phyloP scores from a whole-genome alignment of 2,113 vertebrate species.

The Corydoras sp. region DNA sequence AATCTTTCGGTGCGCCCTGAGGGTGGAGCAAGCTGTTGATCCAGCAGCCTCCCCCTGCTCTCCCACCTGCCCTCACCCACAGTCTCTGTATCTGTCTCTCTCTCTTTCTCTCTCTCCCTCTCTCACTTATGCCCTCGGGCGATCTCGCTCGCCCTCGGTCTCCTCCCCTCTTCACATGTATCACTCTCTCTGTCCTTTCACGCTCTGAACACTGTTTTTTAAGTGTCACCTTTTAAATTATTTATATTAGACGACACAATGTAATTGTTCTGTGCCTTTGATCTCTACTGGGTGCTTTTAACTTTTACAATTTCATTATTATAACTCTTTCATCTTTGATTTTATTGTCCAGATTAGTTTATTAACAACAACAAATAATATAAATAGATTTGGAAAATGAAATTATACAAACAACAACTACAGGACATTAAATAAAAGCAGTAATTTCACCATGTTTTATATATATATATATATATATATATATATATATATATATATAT shows the following conservation, averaged over 20 bases:
- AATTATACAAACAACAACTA: no score
- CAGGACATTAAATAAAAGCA: no score
- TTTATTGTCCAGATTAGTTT: not conserved
- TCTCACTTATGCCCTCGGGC: slow-evolving; percentile 36
- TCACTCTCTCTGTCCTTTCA: slow-evolving; percentile 34
- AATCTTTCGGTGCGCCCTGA: slow-evolving; percentile 45
- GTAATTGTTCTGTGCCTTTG: not conserved
- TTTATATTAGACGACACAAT: not conserved
- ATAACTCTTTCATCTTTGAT: not conserved
- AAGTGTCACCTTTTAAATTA: slow-evolving; percentile 21
- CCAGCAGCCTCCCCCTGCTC: slow-evolving; percentile 51
- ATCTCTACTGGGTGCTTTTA: not conserved
- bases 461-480: no score
- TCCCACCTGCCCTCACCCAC: slow-evolving; percentile 52
- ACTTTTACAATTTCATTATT: not conserved
- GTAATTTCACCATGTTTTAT: no score
- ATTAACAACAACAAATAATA: no score
- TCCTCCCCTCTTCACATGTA: slow-evolving; percentile 13
- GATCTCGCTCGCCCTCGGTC: slow-evolving; percentile 18
- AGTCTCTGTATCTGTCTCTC: slow-evolving; percentile 26
- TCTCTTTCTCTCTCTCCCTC: slow-evolving; percentile 23
- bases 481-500: no score
- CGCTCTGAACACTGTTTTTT: slow-evolving; percentile 21
- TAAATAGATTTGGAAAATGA: no score
- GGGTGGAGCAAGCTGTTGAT: slow-evolving; percentile 51